A percentile compares a stretch with the other conserved stretches of the same genome.
Evolutionary conservation across 2,113 vertebrate genomes (phyloP).

Genomic region (Irena cyanogastra): DNA sequence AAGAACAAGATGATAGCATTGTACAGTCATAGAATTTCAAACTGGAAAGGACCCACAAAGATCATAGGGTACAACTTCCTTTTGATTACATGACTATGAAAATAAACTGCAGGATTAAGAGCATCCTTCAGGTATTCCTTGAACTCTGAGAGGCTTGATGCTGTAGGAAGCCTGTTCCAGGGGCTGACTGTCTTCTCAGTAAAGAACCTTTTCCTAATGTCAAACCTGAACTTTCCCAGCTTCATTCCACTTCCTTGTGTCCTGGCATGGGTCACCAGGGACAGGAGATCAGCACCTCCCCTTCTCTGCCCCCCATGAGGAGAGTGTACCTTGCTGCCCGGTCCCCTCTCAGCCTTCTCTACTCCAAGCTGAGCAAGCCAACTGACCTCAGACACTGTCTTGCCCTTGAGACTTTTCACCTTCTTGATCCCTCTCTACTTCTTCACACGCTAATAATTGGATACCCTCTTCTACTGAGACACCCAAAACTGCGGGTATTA

Average conservation of each 20-base stretch:
- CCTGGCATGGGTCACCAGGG: not conserved
- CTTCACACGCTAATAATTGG: no score
- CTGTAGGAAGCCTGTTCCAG: not conserved
- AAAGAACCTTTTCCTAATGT: no score
- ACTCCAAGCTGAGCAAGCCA: not conserved
- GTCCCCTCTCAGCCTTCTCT: not conserved
- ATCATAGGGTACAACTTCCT: not conserved
- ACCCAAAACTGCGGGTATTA: not conserved
- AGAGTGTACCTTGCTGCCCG: not conserved
- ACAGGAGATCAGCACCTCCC: not conserved
- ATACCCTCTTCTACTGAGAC: not conserved
- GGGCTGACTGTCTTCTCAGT: not conserved
- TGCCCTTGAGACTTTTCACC: not conserved
- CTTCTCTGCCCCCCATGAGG: not conserved
- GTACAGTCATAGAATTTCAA: not conserved
- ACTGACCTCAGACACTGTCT: not conserved
- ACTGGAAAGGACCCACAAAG: not conserved
- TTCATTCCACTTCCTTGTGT: not conserved
- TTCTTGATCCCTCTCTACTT: not conserved
- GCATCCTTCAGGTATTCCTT: not conserved
- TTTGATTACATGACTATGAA: not conserved
- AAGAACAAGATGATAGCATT: not conserved
- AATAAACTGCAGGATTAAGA: not conserved
- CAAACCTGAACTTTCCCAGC: not conserved
- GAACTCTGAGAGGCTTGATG: not conserved